Evolutionary conservation across 2,113 vertebrate genomes (phyloP), one percentile per base, ranked within the genome.

Genomic region (Percopsis transmontana): DNA sequence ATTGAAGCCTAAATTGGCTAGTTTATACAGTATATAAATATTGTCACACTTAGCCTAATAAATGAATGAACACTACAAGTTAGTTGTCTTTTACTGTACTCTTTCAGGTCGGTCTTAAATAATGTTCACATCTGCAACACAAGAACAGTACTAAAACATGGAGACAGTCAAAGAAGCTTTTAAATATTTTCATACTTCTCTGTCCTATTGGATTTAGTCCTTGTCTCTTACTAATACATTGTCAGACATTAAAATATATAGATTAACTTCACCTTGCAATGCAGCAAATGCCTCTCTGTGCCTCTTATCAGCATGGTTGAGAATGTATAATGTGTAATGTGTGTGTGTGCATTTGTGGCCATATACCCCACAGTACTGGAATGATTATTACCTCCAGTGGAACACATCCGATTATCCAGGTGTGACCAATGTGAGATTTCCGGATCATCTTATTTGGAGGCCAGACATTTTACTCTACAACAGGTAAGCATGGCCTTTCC

Each of bases 401-500:
- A 93, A 99, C 3, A 4, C 82, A 62, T 92, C 92, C 0, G 94
- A 96, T 0, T 98, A 96, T 72, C 93, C 95, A 0, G 96, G 95
- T 3, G 94, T 99, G 85, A 90, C 90, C 83, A 94, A 85, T 0
- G 90, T 98, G 19, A 93, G 95, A 66, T 95, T 99, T 85, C 95
- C 95, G 2, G 93, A 94, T 82, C 87, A 92, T 53, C 91, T 94
- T 62, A 94, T 98, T 67, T 99, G 97, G 97, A 98, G 95, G 72
- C 97, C 97, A 6, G 97, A 99, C 87, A 96, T 99, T 77, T 94
- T 99, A 66, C 96, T 99, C 13, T 98, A 97, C 58, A 99, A 99
- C 95, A 99, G 97, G 97, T 99, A 88, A 75, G 87, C 7, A 12
- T 39, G 67, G 44, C 42, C 47, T 33, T 33, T 33, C 27, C 8